Conservation (phyloP, 37 sponge, comb jelly and placozoan genomes). For the Theonella swinhoei region DNA sequence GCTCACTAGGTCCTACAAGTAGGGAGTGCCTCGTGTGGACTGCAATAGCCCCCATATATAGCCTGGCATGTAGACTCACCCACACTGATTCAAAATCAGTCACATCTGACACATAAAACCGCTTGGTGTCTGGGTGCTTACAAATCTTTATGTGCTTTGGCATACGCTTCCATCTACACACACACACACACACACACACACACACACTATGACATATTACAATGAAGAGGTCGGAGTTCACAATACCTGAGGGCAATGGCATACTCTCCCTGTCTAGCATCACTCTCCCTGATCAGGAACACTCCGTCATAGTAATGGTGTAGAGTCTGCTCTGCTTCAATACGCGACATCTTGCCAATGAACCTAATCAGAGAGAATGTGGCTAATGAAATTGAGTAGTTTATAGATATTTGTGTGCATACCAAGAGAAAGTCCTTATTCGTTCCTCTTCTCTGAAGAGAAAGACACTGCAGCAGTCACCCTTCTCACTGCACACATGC, state of each 20-base stretch:
- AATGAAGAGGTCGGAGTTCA: neutral
- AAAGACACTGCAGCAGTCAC: neutral
- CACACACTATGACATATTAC: neutral
- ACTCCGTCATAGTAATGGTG: slow-evolving; percentile 64
- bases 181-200: slow-evolving; percentile 14
- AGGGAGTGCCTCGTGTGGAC: neutral
- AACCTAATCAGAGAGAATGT: slow-evolving; percentile 32
- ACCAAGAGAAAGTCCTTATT: neutral
- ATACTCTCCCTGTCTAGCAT: slow-evolving; percentile 82
- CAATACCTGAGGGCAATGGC: slow-evolving; percentile 84
- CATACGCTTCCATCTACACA: slow-evolving; percentile 67
- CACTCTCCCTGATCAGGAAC: slow-evolving; percentile 90
- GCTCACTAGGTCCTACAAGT: slow-evolving; percentile 69
- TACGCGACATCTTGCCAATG: slow-evolving; percentile 79
- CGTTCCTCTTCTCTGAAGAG: neutral
- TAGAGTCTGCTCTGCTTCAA: slow-evolving; percentile 78
- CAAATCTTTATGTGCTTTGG: slow-evolving; percentile 87
- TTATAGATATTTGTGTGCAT: neutral
- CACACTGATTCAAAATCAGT: slow-evolving; percentile 59
- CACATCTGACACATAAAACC: slow-evolving; percentile 79
- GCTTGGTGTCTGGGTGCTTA: slow-evolving; percentile 39
- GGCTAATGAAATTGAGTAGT: neutral
- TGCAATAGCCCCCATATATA: neutral
- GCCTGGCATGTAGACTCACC: slow-evolving; percentile 25
- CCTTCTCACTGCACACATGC: neutral